phyloP scores from a whole-genome alignment of 2,888 invertebrate genomes.

The Frankliniella fusca region DNA sequence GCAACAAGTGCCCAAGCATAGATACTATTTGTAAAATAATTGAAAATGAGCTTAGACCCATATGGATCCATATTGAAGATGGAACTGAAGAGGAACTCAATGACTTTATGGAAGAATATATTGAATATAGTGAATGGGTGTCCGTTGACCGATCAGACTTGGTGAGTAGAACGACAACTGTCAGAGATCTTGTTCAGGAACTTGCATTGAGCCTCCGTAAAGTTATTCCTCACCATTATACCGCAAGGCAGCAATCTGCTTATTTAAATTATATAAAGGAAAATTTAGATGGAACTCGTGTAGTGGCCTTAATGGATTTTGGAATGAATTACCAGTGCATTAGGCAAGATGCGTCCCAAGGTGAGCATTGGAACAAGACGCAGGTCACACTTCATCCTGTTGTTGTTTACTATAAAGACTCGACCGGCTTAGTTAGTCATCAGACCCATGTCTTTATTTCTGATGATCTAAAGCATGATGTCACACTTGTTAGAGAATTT shows the following conservation, averaged over 20 bases:
- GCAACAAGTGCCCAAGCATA: conserved; percentile 33
- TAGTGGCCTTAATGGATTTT: conserved; percentile 31
- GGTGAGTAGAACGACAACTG: background rate
- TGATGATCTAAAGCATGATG: background rate
- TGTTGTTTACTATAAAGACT: conserved; percentile 28
- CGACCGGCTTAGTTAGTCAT: background rate
- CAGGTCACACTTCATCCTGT: conserved; percentile 30
- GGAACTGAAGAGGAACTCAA: conserved; percentile 25
- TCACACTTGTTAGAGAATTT: background rate
- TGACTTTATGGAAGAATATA: background rate
- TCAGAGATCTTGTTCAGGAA: conserved; percentile 33
- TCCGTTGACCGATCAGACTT: conserved; percentile 28
- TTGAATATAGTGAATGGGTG: conserved; percentile 7
- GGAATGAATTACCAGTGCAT: conserved; percentile 29
- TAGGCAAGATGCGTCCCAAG: conserved; percentile 32
- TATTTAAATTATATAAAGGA: conserved; percentile 27
- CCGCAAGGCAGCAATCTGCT: conserved; percentile 33
- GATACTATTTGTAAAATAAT: conserved; percentile 28
- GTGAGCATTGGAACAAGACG: conserved; percentile 29
- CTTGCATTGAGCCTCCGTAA: conserved; percentile 21
- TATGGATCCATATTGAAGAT: conserved; percentile 7
- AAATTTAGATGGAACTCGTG: conserved; percentile 3
- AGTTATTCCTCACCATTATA: conserved; percentile 34
- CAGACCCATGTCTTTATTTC: background rate
- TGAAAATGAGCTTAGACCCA: background rate